Percentiles rank a stretch among this genome's conserved stretches.
Evolutionary conservation across 2,888 invertebrate genomes (phyloP).

Genomic region (Athetis lepigone): DNA sequence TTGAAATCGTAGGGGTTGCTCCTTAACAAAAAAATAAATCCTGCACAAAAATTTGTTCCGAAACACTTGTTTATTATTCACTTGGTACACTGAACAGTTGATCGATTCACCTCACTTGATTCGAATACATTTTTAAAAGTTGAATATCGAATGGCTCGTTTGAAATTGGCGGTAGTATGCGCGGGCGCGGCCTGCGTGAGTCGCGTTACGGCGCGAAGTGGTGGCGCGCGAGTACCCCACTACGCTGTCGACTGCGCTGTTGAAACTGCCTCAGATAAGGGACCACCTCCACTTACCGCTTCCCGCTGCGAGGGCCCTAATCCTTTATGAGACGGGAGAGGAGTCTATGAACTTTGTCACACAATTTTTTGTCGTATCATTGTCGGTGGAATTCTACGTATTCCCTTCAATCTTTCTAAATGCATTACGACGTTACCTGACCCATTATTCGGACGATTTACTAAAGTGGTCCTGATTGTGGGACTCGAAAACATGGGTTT

Average conservation of each 20-base stretch:
- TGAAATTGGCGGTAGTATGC: constrained; percentile 73
- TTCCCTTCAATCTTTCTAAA: constrained; percentile 63
- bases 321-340: constrained; percentile 74
- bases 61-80: constrained; percentile 70
- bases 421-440: constrained; percentile 63
- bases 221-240: constrained; percentile 77
- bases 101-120: constrained; percentile 83
- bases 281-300: constrained; percentile 79
- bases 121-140: constrained; percentile 82
- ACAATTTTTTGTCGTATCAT: constrained; percentile 74
- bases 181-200: constrained; percentile 81
- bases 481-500: constrained; percentile 33
- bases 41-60: constrained; percentile 73
- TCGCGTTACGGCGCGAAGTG: constrained; percentile 81
- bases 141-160: constrained; percentile 69
- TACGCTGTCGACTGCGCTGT: constrained; percentile 73
- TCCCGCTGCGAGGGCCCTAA: constrained; percentile 84
- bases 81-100: constrained; percentile 70
- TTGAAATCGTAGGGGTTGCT: constrained; percentile 76
- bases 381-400: constrained; percentile 72
- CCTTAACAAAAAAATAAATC: constrained; percentile 75
- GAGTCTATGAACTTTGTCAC: constrained; percentile 83
- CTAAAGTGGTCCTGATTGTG: constrained; percentile 50
- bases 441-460: constrained; percentile 57
- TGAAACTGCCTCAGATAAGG: constrained; percentile 85